phyloP scores from a whole-genome alignment of 2,888 invertebrate species.

The Parnassius apollo region DNA sequence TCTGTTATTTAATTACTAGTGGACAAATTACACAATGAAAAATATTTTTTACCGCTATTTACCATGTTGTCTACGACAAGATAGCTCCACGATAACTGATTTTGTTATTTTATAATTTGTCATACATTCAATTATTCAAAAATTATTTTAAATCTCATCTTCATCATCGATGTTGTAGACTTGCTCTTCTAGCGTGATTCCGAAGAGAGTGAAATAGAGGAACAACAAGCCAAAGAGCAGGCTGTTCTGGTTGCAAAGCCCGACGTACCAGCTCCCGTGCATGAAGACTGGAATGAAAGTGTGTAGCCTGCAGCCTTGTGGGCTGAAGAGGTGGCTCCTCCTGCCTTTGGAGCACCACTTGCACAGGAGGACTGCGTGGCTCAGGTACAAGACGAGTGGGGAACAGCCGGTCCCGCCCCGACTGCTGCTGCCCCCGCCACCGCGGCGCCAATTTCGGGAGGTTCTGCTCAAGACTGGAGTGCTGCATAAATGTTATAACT shows the following conservation, averaged over 20 bases:
- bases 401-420: constrained; percentile 56
- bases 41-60: too few relatives aligned
- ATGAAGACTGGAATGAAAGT: constrained; percentile 68
- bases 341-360: constrained; percentile 62
- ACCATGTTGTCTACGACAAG: too few relatives aligned
- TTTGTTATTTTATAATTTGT: too few relatives aligned
- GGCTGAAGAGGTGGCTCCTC: constrained; percentile 61
- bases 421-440: constrained; percentile 60
- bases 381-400: constrained; percentile 82
- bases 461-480: constrained; percentile 81
- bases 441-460: constrained; percentile 82
- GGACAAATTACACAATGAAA: too few relatives aligned
- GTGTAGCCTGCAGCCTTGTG: constrained; percentile 72
- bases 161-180: constrained; percentile 98
- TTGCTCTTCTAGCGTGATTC: constrained; percentile 99
- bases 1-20: too few relatives aligned
- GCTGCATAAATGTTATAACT: constrained; percentile 53
- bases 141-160: too few relatives aligned
- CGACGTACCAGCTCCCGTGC: constrained; percentile 64
- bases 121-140: too few relatives aligned
- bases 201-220: constrained; percentile 98
- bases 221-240: constrained; percentile 92
- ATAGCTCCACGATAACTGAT: too few relatives aligned
- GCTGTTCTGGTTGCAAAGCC: constrained; percentile 66
- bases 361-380: constrained; percentile 83